A percentile compares a stretch with the other conserved stretches of the same genome.
These are phyloP conservation scores for Chondrosia reniformis DNA, from an alignment of 37 sponge, comb jelly and placozoan species.

Conservation along the genomic window DNA sequence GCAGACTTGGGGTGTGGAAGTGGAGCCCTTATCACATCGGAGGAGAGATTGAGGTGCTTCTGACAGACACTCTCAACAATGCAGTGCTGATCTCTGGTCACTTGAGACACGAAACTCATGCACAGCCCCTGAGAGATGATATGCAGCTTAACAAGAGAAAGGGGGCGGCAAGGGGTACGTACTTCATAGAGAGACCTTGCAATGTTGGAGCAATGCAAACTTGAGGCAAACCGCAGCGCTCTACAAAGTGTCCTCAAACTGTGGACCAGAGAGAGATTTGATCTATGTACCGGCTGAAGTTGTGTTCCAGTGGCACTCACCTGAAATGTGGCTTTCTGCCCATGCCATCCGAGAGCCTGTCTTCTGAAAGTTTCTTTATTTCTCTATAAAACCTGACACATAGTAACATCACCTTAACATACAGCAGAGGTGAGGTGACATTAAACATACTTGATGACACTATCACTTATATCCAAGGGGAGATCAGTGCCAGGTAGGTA, in stretches of 20 bases:
- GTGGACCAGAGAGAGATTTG: not conserved
- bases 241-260: conserved; percentile 90
- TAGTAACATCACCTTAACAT: not conserved
- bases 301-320: conserved; percentile 19
- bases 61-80: conserved; percentile 21
- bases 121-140: conserved; percentile 43
- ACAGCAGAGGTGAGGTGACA: not conserved
- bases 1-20: conserved; percentile 16
- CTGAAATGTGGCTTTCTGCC: conserved; percentile 93
- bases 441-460: conserved; percentile 53
- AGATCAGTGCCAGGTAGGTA: conserved; percentile 61
- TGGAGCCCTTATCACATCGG: not conserved
- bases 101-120: conserved; percentile 61
- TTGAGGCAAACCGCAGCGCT: conserved; percentile 65
- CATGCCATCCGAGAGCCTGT: conserved; percentile 70
- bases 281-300: too few species aligned
- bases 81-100: conserved; percentile 40
- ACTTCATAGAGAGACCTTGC: conserved; percentile 40
- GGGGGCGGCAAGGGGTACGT: not conserved
- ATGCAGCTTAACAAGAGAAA: not conserved
- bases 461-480: conserved; percentile 34
- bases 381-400: conserved; percentile 56
- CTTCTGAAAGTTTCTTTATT: conserved; percentile 63
- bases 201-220: conserved; percentile 50
- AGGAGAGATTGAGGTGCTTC: conserved; percentile 27